Evolutionary conservation across 1,140 invertebrate species (phyloP).

Genomic region (Popillia japonica): DNA sequence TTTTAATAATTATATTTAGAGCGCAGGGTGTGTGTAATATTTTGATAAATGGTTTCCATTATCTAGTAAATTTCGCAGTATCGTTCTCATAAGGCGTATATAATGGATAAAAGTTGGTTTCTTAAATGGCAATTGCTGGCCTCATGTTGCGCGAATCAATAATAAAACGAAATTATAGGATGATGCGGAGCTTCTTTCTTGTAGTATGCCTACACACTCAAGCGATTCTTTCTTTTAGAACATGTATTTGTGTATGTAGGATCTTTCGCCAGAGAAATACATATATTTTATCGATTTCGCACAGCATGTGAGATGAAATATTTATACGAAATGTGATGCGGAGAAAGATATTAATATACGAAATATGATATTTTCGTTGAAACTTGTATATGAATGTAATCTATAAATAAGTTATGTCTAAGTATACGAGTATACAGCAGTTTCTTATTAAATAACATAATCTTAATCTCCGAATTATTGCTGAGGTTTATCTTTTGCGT

Average conservation of each 20-base stretch:
- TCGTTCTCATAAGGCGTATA: not conserved
- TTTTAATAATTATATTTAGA: conserved; percentile 20
- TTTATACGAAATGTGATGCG: conserved; percentile 14
- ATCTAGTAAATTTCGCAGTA: conserved; percentile 16
- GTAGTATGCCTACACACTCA: not conserved
- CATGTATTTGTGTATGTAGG: not conserved
- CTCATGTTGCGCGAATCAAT: conserved; percentile 13
- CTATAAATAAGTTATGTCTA: conserved; percentile 8
- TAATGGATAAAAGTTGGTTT: conserved; percentile 26
- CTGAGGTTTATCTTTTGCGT: too few relatives aligned
- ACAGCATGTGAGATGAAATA: conserved; percentile 15
- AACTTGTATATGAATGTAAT: not conserved
- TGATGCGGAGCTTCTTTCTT: not conserved
- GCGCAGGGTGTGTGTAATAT: not conserved
- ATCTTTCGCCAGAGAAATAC: not conserved
- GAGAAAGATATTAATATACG: not conserved
- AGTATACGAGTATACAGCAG: not conserved
- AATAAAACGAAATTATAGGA: conserved; percentile 9
- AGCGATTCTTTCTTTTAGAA: not conserved
- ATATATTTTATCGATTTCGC: conserved; percentile 29
- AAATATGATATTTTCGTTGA: not conserved
- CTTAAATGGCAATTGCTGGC: conserved; percentile 22
- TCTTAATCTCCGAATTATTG: too few relatives aligned
- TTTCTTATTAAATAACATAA: too few relatives aligned
- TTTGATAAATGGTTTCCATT: conserved; percentile 29